Evolutionary conservation across 2,888 invertebrate species (phyloP).

Genomic region (Agapostemon virescens): DNA sequence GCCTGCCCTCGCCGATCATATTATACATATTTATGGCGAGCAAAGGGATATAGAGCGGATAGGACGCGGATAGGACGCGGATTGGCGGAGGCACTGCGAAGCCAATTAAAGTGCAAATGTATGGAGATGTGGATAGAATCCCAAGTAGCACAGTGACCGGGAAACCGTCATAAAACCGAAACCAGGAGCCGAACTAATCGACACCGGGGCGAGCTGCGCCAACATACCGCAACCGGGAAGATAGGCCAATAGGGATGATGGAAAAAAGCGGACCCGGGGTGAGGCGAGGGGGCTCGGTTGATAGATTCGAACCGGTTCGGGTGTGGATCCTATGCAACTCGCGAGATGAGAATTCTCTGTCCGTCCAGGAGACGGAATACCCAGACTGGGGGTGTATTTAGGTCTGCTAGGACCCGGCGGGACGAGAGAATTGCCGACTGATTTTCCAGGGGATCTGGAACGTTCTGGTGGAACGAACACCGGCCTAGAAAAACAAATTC

Average conservation of each 20-base stretch:
- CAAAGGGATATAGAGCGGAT: conserved; percentile 47
- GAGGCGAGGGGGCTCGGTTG: background rate
- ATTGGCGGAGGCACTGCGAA: conserved; percentile 57
- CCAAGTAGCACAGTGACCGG: conserved; percentile 74
- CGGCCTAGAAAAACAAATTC: background rate
- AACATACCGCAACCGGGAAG: background rate
- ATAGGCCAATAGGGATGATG: background rate
- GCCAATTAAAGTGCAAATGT: conserved; percentile 79
- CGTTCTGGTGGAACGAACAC: background rate
- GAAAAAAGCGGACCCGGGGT: background rate
- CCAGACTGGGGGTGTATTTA: background rate
- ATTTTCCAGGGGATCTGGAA: background rate
- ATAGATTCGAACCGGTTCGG: conserved; percentile 21
- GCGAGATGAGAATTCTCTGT: conserved; percentile 26
- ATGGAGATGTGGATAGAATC: conserved; percentile 77
- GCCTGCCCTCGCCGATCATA: background rate
- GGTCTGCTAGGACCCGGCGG: background rate
- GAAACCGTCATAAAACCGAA: conserved; percentile 71
- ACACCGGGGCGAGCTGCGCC: conserved; percentile 40
- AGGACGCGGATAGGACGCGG: conserved; percentile 33
- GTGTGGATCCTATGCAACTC: background rate
- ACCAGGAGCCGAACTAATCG: conserved; percentile 57
- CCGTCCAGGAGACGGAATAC: background rate
- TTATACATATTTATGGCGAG: conserved; percentile 71
- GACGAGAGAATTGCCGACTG: background rate